These are phyloP conservation scores for Baccha elongata DNA, from an alignment of 2,888 invertebrate species.

Conservation along the genomic window DNA sequence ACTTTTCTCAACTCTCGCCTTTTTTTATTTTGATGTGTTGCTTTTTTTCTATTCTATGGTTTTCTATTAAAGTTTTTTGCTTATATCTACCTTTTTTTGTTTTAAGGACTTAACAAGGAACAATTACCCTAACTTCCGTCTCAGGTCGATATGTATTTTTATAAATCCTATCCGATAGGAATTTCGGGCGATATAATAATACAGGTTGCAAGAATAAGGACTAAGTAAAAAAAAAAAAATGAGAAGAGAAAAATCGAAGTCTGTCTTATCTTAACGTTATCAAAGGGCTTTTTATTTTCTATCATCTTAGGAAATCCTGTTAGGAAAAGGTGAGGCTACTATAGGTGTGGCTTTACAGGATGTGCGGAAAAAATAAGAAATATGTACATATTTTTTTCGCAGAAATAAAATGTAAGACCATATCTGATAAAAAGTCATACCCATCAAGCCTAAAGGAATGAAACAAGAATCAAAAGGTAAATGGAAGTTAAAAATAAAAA, in stretches of 20 bases:
- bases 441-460: not conserved
- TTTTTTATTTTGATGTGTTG: not conserved
- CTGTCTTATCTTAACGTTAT: slow-evolving; percentile 25
- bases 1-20: too few species aligned
- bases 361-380: slow-evolving; percentile 7
- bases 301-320: slow-evolving; percentile 32
- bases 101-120: not conserved
- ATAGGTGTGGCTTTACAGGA: not conserved
- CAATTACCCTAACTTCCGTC: not conserved
- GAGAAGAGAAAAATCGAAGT: slow-evolving; percentile 1
- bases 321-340: slow-evolving; percentile 14
- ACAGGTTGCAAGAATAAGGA: not conserved
- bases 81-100: not conserved
- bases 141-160: not conserved
- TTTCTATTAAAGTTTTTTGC: not conserved
- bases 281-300: slow-evolving; percentile 37
- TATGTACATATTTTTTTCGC: not conserved
- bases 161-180: not conserved
- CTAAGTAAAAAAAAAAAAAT: not conserved
- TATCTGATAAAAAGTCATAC: not conserved
- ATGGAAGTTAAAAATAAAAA: slow-evolving; percentile 10
- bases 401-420: not conserved
- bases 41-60: not conserved
- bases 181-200: not conserved
- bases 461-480: slow-evolving; percentile 5